Conservation (phyloP, 2,797 vertebrate species). For the Botia almorhae region DNA sequence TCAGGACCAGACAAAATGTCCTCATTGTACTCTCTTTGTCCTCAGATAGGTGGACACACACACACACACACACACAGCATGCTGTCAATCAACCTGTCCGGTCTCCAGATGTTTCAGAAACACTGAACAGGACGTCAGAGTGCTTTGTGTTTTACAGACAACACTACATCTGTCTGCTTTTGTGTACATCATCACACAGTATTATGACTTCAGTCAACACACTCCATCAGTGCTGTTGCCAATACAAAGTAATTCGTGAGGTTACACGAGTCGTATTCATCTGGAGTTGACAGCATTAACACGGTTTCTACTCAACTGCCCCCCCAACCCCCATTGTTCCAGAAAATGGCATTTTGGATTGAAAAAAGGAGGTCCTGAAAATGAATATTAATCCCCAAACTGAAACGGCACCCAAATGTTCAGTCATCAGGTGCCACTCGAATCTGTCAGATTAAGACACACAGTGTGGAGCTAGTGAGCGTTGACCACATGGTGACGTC, state of each 20-base stretch:
- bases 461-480: conserved; percentile 26
- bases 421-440: conserved; percentile 28
- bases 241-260: conserved; percentile 42
- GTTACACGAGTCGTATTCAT: conserved; percentile 28
- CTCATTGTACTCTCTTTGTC: too few relatives aligned
- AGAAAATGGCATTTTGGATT: conserved; percentile 53
- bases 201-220: conserved; percentile 24
- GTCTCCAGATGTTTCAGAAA: conserved; percentile 54
- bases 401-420: conserved; percentile 52
- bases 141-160: conserved; percentile 38
- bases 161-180: too few relatives aligned
- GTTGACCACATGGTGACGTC: conserved; percentile 51
- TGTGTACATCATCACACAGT: neutral
- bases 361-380: conserved; percentile 57
- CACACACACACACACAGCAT: neutral
- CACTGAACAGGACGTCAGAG: conserved; percentile 54
- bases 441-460: conserved; percentile 55
- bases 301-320: conserved; percentile 12
- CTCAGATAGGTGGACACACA: too few relatives aligned
- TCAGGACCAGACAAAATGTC: too few relatives aligned
- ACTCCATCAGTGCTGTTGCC: conserved; percentile 18
- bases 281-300: neutral
- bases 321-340: conserved; percentile 40
- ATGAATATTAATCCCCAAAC: conserved; percentile 54
- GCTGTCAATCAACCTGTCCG: conserved; percentile 32